Conservation (phyloP, 2,888 invertebrate species). For the Embidobia sp. region DNA sequence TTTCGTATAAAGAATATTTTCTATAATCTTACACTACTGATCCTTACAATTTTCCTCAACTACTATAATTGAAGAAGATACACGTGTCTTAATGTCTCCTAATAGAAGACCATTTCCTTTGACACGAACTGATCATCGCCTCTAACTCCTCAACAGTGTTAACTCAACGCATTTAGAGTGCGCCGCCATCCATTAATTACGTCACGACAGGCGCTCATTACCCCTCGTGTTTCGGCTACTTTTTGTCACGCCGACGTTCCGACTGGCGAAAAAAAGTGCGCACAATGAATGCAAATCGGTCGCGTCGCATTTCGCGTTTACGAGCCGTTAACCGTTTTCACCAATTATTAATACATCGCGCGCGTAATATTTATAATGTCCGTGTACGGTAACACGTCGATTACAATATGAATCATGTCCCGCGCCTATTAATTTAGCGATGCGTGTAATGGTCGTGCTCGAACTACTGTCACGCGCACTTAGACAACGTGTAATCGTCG, state of each 20-base stretch:
- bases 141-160: too few relatives aligned
- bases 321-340: slow-evolving; percentile 31
- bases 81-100: too few relatives aligned
- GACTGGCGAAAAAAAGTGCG: slow-evolving; percentile 18
- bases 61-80: too few relatives aligned
- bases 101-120: too few relatives aligned
- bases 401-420: slow-evolving; percentile 63
- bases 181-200: slow-evolving; percentile 32
- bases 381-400: slow-evolving; percentile 52
- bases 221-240: not conserved
- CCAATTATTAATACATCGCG: slow-evolving; percentile 38
- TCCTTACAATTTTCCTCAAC: too few relatives aligned
- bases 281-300: slow-evolving; percentile 38
- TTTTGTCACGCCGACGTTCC: too few relatives aligned
- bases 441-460: slow-evolving; percentile 64
- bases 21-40: too few relatives aligned
- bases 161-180: too few relatives aligned
- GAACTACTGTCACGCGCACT: slow-evolving; percentile 74
- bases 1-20: too few relatives aligned
- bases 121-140: too few relatives aligned
- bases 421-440: slow-evolving; percentile 67
- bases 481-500: slow-evolving; percentile 76
- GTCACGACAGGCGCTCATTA: slow-evolving; percentile 44
- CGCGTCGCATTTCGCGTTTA: slow-evolving; percentile 42
- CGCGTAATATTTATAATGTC: slow-evolving; percentile 27